A percentile compares a stretch with the other conserved stretches of the same genome.
These are phyloP conservation scores for Ormia ochracea DNA, from an alignment of 2,888 invertebrate species.

Conservation along the genomic window DNA sequence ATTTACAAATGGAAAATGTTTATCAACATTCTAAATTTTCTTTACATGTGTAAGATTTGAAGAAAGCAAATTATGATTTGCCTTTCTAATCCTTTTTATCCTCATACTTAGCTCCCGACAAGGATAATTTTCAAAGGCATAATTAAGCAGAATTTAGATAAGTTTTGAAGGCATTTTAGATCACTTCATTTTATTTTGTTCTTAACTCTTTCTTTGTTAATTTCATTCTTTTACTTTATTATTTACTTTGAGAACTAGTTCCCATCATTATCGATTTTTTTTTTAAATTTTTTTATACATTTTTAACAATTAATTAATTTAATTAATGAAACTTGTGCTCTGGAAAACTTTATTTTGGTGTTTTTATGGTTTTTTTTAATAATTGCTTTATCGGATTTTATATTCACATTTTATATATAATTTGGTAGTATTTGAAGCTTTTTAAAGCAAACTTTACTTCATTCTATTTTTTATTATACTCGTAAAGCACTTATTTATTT, in stretches of 20 bases:
- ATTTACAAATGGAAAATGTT: slow-evolving; percentile 21
- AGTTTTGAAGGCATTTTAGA: too few relatives aligned
- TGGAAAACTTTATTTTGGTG: neutral
- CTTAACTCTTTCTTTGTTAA: slow-evolving; percentile 32
- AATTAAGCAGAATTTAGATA: slow-evolving; percentile 38
- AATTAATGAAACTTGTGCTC: neutral
- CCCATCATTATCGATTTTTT: too few relatives aligned
- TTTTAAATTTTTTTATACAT: too few relatives aligned
- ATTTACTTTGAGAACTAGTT: slow-evolving; percentile 32
- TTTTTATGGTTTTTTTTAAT: neutral
- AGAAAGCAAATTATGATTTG: slow-evolving; percentile 25
- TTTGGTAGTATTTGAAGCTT: slow-evolving; percentile 24
- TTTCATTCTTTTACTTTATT: slow-evolving; percentile 37
- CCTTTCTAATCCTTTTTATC: slow-evolving; percentile 31
- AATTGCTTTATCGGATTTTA: neutral
- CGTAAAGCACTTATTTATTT: neutral
- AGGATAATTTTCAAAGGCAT: slow-evolving; percentile 51
- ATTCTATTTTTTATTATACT: neutral
- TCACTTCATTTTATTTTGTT: slow-evolving; percentile 42
- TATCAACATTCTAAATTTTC: slow-evolving; percentile 41
- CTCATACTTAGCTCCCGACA: slow-evolving; percentile 47
- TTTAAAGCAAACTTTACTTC: slow-evolving; percentile 2
- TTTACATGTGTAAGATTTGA: slow-evolving; percentile 15
- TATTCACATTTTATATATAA: neutral
- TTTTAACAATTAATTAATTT: too few relatives aligned